Evolutionary conservation across 1,140 invertebrate species (phyloP).

Genomic region (Drosophila ambigua): DNA sequence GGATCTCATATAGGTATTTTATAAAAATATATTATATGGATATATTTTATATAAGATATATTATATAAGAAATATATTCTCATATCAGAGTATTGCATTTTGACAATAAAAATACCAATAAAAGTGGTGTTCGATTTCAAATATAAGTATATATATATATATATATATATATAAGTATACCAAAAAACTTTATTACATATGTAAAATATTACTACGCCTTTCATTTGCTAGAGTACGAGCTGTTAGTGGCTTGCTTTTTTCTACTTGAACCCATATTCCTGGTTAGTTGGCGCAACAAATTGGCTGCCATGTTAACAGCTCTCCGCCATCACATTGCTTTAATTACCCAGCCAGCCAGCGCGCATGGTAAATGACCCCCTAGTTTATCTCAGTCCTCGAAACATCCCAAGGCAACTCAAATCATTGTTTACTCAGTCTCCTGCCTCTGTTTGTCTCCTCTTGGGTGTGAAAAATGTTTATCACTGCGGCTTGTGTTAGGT

Average conservation of each 20-base stretch:
- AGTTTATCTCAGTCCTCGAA: slow-evolving; percentile 16
- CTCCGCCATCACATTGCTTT: slow-evolving; percentile 25
- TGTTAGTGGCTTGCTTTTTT: not conserved
- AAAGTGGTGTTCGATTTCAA: no score
- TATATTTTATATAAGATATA: no score
- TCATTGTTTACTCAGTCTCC: slow-evolving; percentile 49
- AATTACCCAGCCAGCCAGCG: slow-evolving; percentile 33
- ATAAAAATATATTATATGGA: no score
- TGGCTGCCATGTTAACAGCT: slow-evolving; percentile 48
- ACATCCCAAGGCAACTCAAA: slow-evolving; percentile 50
- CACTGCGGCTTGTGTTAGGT: slow-evolving; percentile 10
- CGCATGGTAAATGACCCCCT: slow-evolving; percentile 30
- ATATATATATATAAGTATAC: no score
- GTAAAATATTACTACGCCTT: not conserved
- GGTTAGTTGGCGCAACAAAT: slow-evolving; percentile 22
- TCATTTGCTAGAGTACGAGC: not conserved
- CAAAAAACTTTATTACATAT: no score
- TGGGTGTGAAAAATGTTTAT: slow-evolving; percentile 26
- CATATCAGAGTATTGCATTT: no score
- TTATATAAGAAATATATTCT: no score
- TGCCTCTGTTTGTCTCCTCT: slow-evolving; percentile 12
- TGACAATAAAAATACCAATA: no score
- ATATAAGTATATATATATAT: no score
- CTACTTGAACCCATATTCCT: no score
- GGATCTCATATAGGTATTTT: no score